Conservation (phyloP, 2,888 invertebrate genomes). For the Liopterus haemorrhoidalis region DNA sequence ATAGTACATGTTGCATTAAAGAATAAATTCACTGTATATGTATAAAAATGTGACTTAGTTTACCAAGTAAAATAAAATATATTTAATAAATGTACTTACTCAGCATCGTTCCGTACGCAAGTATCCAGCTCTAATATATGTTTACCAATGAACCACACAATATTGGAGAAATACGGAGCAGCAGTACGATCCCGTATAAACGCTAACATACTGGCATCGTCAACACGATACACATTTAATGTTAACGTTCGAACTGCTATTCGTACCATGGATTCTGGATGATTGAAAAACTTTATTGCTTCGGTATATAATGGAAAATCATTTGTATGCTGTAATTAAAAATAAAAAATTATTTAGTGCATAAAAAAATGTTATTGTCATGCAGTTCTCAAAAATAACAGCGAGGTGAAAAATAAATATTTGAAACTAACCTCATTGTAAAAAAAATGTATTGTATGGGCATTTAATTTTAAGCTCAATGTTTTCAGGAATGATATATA, state of each 20-base stretch:
- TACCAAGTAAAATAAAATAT: conserved; percentile 8
- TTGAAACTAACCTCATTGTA: conserved; percentile 87
- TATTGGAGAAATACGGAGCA: conserved; percentile 96
- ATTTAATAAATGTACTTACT: conserved; percentile 66
- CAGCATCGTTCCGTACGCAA: conserved; percentile 91
- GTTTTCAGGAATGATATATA: conserved; percentile 99
- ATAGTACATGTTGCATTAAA: no score
- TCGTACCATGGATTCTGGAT: conserved; percentile 97
- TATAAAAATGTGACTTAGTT: no score
- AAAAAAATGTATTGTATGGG: conserved; percentile 98
- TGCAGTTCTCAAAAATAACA: no score
- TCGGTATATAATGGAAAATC: conserved; percentile 99
- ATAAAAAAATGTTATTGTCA: no score
- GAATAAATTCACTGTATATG: no score
- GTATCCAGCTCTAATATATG: conserved; percentile 92
- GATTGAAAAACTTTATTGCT: conserved; percentile 98
- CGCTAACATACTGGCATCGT: conserved; percentile 89
- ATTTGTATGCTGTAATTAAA: conserved; percentile 73
- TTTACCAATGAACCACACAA: conserved; percentile 98
- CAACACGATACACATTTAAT: conserved; percentile 91
- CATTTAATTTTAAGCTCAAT: conserved; percentile 92
- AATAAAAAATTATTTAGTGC: no score
- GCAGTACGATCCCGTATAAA: conserved; percentile 96
- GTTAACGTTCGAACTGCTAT: conserved; percentile 97
- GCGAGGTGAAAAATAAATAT: no score